Base-by-base conservation (phyloP, 2,888 invertebrate genomes). In the Buathra laborator region DNA sequence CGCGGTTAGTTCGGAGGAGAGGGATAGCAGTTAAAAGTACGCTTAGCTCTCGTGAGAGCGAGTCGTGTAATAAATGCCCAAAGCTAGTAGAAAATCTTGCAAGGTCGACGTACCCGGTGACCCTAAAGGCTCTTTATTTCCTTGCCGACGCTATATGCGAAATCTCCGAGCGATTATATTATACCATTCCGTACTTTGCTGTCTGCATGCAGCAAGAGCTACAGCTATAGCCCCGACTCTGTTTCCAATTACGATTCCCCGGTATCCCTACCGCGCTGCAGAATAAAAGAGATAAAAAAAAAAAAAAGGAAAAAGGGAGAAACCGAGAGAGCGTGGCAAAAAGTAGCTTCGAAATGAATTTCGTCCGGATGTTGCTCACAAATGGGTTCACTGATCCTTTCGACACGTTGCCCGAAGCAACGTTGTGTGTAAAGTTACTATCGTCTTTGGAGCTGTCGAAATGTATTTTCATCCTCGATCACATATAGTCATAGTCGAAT, bases 361-460 rank as follows among this genome's bases (percentile, higher is more conserved):
- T 76, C 14, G n/a, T 66, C 43, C 53, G 64, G 53, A 24, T 29
- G 59, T 24, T 62, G 51, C 24, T 66, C 66, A 14, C 66, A 53
- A 76, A 76, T 76, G 76, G 43, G 64, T 75, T 64, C 75, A 75
- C 16, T 16, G 48, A 64, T 75, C 62, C 32, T 43, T 16, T 43
- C 37, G 37, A 59, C 44, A 29, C 29, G n/a, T 14, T n/a, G 29
- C 43, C 14, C 56, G 24, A 56, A 44, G 62, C 10, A 46, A 5
- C 62, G 9, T 51, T 46, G 48, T 51, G 19, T 19, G 16, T 10
- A 16, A 14, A 14, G 24, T 43, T 56, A 9, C 10, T 14, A n/a
- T n/a, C 46, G n/a, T 19, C 14, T 37, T 75, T 51, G 19, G 32
- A 74, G 29, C 48, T 46, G 75, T 64, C 62, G 62, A 51, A 64